Base-by-base conservation (phyloP, 2,888 invertebrate species). In the Noctua janthina region DNA sequence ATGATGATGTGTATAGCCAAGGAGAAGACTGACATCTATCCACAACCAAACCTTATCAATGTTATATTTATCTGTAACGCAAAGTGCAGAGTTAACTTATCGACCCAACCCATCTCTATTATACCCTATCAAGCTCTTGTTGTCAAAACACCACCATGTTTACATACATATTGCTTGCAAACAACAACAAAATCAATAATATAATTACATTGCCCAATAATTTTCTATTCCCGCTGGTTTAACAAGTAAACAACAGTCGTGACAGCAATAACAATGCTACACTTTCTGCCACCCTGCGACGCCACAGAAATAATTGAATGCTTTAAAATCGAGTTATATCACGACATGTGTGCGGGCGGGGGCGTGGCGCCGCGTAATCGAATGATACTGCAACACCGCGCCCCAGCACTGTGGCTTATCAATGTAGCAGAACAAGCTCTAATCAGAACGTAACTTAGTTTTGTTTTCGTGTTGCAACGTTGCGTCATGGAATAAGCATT, bases 381-480 rank as follows among this genome's bases (percentile, higher is more conserved):
- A 95, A 95, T 96, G 93, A 85, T 93, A 90, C 92, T 91, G 92
- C 94, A 95, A 94, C 91, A 74, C 59, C 43, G 90, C 94, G 91
- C 94, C 94, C 94, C 82, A 70, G 85, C 23, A 13, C 77, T 29
- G 75, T 29, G 51, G 89, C 87, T 87, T 88, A 90, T 90, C 43
- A 43, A 43, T 43, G 43, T 43, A 43, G 64, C 56, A n/a, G 39
- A 46, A 35, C 68, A 8, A 46, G 76, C 78, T 86, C 59, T 86
- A 84, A 86, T 80, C 76, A 79, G n/a, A 66, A 72, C 71, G 68
- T 74, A 75, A 79, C 66, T 76, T 66, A n/a, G 46, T 79, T 84
- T 68, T 13, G 68, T 74, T 39, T 35, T 51, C 59, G 62, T 46
- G 29, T 39, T 75, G 68, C 49, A 75, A 72, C n/a, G 62, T 79